Evolutionary conservation across 2,113 vertebrate species (phyloP).

Genomic region (Cervus canadensis): DNA sequence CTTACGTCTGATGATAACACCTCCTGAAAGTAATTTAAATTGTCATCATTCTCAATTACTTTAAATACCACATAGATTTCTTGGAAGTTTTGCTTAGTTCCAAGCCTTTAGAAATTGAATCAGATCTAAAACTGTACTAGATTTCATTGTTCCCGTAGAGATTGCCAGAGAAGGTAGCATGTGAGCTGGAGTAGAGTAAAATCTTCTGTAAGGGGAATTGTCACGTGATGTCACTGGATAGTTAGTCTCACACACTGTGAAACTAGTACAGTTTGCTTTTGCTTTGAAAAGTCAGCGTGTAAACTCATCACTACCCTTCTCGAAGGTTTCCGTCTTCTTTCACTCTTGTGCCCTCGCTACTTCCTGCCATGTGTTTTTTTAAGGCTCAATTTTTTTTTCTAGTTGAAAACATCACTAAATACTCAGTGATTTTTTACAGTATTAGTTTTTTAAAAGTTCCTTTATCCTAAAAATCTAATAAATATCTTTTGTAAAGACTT

Average conservation of each 20-base stretch:
- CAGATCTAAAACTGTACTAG: not conserved
- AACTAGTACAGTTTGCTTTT: not conserved
- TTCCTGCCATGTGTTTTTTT: not conserved
- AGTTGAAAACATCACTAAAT: not conserved
- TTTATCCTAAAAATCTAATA: conserved; percentile 30
- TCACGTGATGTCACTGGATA: not conserved
- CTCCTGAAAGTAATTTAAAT: not conserved
- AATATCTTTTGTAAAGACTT: not conserved
- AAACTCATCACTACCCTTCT: rapidly evolving
- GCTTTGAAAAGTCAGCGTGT: not conserved
- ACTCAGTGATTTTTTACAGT: not conserved
- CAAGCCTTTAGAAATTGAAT: not conserved
- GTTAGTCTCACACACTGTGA: not conserved
- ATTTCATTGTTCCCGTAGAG: not conserved
- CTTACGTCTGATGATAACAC: not conserved
- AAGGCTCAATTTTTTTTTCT: not conserved
- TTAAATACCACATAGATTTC: not conserved
- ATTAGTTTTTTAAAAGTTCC: not conserved
- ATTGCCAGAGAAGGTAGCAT: not conserved
- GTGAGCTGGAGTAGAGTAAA: not conserved
- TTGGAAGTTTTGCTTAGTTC: not conserved
- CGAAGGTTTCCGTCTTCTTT: not conserved
- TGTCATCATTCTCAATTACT: not conserved
- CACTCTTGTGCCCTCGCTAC: not conserved
- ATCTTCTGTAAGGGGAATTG: not conserved